Evolutionary conservation across 2,797 vertebrate species (phyloP), one percentile per base, ranked within the genome.

Genomic region (Pristis pectinata): DNA sequence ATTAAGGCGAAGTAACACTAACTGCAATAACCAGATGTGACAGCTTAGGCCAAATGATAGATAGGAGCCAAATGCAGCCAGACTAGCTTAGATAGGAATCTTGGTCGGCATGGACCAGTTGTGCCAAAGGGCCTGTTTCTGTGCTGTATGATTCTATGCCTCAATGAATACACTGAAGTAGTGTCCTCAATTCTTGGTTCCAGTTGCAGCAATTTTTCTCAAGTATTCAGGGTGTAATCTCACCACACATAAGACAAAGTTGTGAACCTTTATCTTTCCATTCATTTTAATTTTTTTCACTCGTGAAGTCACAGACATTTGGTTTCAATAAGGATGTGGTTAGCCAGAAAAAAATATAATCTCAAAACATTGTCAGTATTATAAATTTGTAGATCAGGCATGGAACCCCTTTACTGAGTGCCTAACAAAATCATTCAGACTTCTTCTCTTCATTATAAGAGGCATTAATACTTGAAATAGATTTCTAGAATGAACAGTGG

Each of bases 221-320:
- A 17, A 67, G 67, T 93, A 67, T 41, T 64, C 24, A 27, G n/a
- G 89, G 89, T 93, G 61, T 70, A 93, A 93, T 41, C 89, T 70
- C 17, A 91, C 34, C 27, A 91, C 17, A 6, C 27, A n/a, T 64
- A 67, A 59, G 61, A 22, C 89, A 70, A 56, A n/a, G 61, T 93
- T 93, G 89, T 70, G 64, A 93, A 44, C 37, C 37, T 11, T 2
- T 34, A 91, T 67, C 22, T 70, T 19, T 70, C 37, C 17, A 44
- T 85, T 13, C 34, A 80, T 44, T 22, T 79, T 24, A 64, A 41
- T 9, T 22, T 41, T 92, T 93, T 15, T 37, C 13, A 37, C 67
- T 61, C 37, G 59, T 37, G 53, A 37, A n/a, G 59, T 91, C 67
- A 22, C 2, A n/a, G 3, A 37, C 5, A 91, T 64, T 64, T 3